Base-by-base conservation (phyloP, 2,113 vertebrate genomes). In the Ammospiza nelsoni region DNA sequence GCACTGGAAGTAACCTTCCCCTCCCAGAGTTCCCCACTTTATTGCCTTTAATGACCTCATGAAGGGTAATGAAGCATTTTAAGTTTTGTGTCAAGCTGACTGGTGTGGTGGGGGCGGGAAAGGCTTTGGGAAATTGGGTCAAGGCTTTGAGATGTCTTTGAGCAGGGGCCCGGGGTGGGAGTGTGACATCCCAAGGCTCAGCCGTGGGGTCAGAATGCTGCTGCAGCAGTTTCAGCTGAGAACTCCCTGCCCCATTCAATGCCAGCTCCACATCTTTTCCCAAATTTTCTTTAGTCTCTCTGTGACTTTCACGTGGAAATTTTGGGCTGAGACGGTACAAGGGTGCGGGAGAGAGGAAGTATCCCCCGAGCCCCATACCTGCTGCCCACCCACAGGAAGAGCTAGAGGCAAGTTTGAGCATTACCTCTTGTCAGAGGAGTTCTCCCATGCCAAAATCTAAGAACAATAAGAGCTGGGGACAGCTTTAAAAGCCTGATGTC, bases 341-440 rank as follows among this genome's bases (percentile, higher is more conserved):
- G 9, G 49, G 22, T 2, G 4, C 8, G 48, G 39, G 24, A 51
- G 4, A 3, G 9, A 48, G 7, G 6, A n/a, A 57, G 15, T 7
- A 2, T 49, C 0, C 0, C 11, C 49, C 19, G 16, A 91, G 61
- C 43, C 20, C 74, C 1, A 0, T 0, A 6, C 20, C 39, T 33
- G 22, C 73, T 71, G 55, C 39, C 21, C 24, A 49, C 44, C 5
- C 48, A 35, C 44, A 63, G 57, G 24, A 52, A 68, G 54, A 68
- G 22, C 29, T 46, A 41, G 46, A 59, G 43, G 35, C 15, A 23
- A 61, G 21, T 44, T 97, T 58, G 63, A 77, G 6, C 37, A 7
- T 86, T 67, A 46, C 57, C 37, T 66, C 55, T 35, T 12, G 15
- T 54, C 43, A 69, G 31, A 90, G 87, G 25, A 46, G 16, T 5